Percentiles rank a stretch among this genome's conserved stretches.
Evolutionary conservation across 2,113 vertebrate genomes (phyloP).

Genomic region (Enhydra lutris): DNA sequence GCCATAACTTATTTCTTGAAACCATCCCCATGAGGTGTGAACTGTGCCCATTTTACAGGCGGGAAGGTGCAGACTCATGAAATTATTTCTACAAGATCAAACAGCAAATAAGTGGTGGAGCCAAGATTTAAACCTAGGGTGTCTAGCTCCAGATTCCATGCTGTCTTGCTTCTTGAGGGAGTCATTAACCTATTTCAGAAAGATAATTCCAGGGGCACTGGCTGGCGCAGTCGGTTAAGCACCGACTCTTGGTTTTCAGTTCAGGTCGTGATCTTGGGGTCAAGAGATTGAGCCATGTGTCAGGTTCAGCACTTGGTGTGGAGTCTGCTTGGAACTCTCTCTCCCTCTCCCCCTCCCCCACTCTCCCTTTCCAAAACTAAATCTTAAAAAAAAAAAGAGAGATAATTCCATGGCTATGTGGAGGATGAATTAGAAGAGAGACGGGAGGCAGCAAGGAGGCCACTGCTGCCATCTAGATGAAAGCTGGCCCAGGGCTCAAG

Average conservation of each 20-base stretch:
- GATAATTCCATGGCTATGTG: neutral
- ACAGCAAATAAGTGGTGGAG: neutral
- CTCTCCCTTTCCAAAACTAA: neutral
- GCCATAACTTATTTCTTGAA: neutral
- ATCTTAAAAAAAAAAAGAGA: neutral
- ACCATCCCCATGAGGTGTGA: neutral
- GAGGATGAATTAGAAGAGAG: neutral
- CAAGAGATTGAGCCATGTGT: neutral
- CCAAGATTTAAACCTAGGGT: neutral
- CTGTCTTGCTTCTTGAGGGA: neutral
- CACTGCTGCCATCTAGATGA: neutral
- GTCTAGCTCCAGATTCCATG: neutral
- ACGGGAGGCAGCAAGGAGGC: neutral
- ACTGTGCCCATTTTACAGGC: neutral
- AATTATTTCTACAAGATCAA: neutral
- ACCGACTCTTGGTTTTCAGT: neutral
- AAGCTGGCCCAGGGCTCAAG: neutral
- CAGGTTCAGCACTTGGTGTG: neutral
- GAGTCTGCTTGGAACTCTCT: neutral
- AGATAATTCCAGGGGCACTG: neutral
- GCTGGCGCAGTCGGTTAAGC: neutral
- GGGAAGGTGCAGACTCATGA: neutral
- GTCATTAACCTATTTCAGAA: neutral
- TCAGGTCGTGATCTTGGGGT: neutral
- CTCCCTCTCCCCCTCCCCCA: neutral